These are phyloP conservation scores for Aspidiotus destructor DNA, from an alignment of 2,888 invertebrate genomes.

Conservation along the genomic window DNA sequence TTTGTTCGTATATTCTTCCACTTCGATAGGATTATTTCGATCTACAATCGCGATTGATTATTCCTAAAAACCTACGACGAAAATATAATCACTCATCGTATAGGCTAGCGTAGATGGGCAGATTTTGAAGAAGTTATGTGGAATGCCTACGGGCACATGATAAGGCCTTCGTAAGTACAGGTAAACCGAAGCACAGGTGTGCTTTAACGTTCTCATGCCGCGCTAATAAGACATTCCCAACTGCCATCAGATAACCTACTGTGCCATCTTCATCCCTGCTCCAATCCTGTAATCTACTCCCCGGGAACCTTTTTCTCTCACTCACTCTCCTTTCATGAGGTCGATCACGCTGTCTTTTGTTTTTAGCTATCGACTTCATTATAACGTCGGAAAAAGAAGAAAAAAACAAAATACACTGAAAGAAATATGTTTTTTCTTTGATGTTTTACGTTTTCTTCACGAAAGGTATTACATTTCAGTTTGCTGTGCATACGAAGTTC, in stretches of 20 bases:
- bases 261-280: conserved; percentile 31
- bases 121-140: conserved; percentile 33
- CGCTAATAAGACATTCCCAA: conserved; percentile 33
- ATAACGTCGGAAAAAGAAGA: conserved; percentile 5
- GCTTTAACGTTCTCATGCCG: conserved; percentile 30
- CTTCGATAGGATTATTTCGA: too few species aligned
- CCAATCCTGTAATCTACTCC: conserved; percentile 17
- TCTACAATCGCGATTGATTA: background rate
- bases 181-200: conserved; percentile 32
- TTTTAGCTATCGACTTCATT: conserved; percentile 31
- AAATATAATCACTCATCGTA: conserved; percentile 31
- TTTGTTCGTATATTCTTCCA: too few species aligned
- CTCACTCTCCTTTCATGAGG: conserved; percentile 9
- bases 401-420: background rate
- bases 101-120: conserved; percentile 29
- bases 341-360: conserved; percentile 18
- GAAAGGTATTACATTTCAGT: conserved; percentile 1
- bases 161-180: conserved; percentile 31
- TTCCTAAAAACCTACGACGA: conserved; percentile 22
- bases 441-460: background rate
- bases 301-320: conserved; percentile 13
- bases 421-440: background rate
- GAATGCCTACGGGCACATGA: conserved; percentile 28
- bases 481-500: background rate
- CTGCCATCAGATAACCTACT: conserved; percentile 33